Evolutionary conservation across 2,113 vertebrate species (phyloP), one percentile per base, ranked within the genome.

Genomic region (Acrocephalus kingi): DNA sequence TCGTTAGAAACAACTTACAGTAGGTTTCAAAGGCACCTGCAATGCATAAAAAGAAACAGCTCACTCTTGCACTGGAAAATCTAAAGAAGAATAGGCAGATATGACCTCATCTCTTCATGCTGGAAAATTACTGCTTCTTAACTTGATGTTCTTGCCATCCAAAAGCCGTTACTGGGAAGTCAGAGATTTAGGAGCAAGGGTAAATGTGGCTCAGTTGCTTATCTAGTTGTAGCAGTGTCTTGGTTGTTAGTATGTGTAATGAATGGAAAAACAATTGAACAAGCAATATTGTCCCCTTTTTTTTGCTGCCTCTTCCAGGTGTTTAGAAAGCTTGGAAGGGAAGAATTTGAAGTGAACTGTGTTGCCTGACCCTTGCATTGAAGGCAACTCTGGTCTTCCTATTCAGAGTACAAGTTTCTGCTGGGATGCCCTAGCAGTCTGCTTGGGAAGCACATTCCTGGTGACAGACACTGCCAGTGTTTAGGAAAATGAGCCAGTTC

Each of bases 71-170:
- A 24, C 64, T 90, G 90, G 92, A 91, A 96, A 88, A 78, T 83
- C 63, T 61, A 10, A 84, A 92, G 68, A 45, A 84, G 56, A 92
- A 88, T 21, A 64, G 84, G 62, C 90, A 90, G 85, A 59, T 89
- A 64, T 90, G 89, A 89, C 78, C 75, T 96, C 88, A 75, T 78
- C 27, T 91, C 37, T 72, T 78, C 72, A 51, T 30, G 37, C 41
- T 75, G 93, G 88, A 86, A 96, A 94, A 90, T 78, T 64, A n/a
- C 66, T 89, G 55, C 56, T 77, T 75, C 76, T 88, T 74, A 51
- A 46, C 45, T 80, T 64, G 45, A 25, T 80, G 54, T 56, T 92
- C 78, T 80, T 86, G 67, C 93, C 52, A 56, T 84, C 64, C 84
- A 62, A 21, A 75, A 88, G 73, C 82, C 51, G 39, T 77, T 92